Conservation (phyloP, 2,888 invertebrate species). For the Anodontia alba region DNA sequence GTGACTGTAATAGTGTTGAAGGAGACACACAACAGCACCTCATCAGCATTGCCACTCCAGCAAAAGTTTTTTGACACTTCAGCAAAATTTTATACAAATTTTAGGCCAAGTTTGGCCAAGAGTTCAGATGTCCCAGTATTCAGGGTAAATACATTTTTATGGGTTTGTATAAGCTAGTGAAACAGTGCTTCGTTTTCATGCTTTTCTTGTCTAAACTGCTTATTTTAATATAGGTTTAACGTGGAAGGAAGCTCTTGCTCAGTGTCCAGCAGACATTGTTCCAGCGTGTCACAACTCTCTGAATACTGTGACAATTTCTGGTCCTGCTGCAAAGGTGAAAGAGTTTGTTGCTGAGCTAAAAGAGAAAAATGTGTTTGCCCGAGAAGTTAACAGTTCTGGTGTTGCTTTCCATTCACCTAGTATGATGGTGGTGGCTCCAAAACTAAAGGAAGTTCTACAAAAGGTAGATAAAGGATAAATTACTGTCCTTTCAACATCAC, state of each 20-base stretch:
- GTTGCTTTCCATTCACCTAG: constrained; percentile 84
- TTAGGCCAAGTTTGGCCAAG: too few relatives aligned
- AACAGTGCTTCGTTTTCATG: too few relatives aligned
- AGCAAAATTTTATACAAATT: too few relatives aligned
- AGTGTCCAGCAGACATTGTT: constrained; percentile 82
- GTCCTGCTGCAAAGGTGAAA: constrained; percentile 88
- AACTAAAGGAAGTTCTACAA: constrained; percentile 74
- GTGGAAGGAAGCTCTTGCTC: constrained; percentile 82
- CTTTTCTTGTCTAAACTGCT: too few relatives aligned
- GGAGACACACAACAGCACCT: too few relatives aligned
- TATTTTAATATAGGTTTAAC: constrained; percentile 76
- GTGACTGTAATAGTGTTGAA: too few relatives aligned
- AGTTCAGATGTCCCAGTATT: too few relatives aligned
- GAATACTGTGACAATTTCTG: constrained; percentile 98
- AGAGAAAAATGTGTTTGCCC: constrained; percentile 80
- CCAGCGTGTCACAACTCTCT: constrained; percentile 95
- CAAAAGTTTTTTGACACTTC: too few relatives aligned
- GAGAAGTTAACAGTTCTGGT: constrained; percentile 82
- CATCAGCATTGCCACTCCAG: too few relatives aligned
- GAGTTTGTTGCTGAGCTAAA: constrained; percentile 81
- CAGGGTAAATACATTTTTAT: too few relatives aligned
- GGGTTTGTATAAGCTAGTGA: too few relatives aligned
- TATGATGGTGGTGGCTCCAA: constrained; percentile 81
- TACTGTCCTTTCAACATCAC: too few relatives aligned
- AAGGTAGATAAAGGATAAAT: constrained; percentile 75